A percentile compares a stretch with the other conserved stretches of the same genome.
Evolutionary conservation across 2,113 vertebrate genomes (phyloP).

Genomic region (Oryzias celebensis): DNA sequence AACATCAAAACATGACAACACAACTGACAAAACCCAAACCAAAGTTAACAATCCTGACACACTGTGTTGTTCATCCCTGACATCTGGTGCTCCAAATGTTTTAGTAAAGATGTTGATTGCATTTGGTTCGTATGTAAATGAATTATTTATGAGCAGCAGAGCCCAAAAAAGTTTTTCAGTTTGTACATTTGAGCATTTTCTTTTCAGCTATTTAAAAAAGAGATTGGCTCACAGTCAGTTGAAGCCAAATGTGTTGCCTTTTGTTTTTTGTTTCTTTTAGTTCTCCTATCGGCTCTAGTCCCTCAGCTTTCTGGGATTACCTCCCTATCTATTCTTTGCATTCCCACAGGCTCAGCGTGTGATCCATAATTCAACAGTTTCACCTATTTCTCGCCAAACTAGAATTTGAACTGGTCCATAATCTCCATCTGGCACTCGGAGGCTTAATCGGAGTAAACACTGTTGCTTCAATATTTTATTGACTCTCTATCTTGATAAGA

Average conservation of each 20-base stretch:
- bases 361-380: conserved; percentile 74
- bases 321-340: conserved; percentile 68
- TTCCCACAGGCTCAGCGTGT: conserved; percentile 59
- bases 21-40: too few species aligned
- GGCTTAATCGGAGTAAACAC: conserved; percentile 72
- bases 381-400: conserved; percentile 64
- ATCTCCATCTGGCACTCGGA: conserved; percentile 70
- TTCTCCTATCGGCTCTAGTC: conserved; percentile 53
- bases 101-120: conserved; percentile 41
- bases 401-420: conserved; percentile 70
- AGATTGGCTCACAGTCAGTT: conserved; percentile 22
- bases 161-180: conserved; percentile 6
- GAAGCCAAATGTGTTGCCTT: conserved; percentile 50
- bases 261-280: conserved; percentile 46
- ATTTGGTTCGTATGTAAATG: conserved; percentile 13
- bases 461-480: conserved; percentile 75
- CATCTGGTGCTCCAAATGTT: conserved; percentile 8
- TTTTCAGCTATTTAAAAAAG: conserved; percentile 7
- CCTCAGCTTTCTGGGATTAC: conserved; percentile 70
- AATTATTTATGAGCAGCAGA: background rate
- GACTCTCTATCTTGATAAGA: conserved; percentile 69
- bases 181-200: conserved; percentile 11
- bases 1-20: too few species aligned
- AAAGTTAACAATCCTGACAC: too few species aligned
- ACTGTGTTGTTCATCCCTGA: conserved; percentile 36